A percentile compares a stretch with the other conserved stretches of the same genome.
These are phyloP conservation scores for Catostylus mosaicus DNA, from an alignment of 30 jellyfish, hydroid and myxozoan species.

Conservation along the genomic window DNA sequence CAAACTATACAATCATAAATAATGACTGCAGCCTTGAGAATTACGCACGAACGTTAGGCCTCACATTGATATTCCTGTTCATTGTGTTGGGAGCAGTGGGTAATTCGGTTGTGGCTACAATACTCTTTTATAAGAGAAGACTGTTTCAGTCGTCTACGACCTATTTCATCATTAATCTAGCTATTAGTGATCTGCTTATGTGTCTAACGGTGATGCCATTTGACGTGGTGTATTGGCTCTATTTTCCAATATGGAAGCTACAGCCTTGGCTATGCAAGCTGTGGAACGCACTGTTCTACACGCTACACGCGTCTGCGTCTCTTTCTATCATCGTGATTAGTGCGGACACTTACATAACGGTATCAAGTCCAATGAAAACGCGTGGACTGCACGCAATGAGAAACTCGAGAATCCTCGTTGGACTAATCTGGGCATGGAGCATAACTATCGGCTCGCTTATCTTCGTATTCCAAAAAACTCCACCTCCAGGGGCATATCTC, in stretches of 20 bases:
- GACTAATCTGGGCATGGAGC: slow-evolving; percentile 41
- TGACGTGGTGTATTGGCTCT: slow-evolving; percentile 46
- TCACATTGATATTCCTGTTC: slow-evolving; percentile 1
- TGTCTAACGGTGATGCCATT: slow-evolving; percentile 56
- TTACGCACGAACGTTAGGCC: slow-evolving; percentile 1
- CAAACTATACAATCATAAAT: slow-evolving; percentile 2
- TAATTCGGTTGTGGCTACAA: slow-evolving; percentile 13
- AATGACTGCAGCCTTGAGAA: background rate
- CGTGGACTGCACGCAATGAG: background rate
- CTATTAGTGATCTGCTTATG: slow-evolving; percentile 41
- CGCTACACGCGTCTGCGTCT: slow-evolving; percentile 33
- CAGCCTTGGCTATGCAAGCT: slow-evolving; percentile 25
- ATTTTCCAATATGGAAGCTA: slow-evolving; percentile 52
- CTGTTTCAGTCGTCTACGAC: slow-evolving; percentile 1
- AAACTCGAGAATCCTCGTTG: background rate
- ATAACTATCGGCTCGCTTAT: slow-evolving; percentile 14
- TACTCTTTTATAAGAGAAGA: slow-evolving; percentile 9
- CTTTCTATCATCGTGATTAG: slow-evolving; percentile 30
- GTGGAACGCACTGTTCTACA: slow-evolving; percentile 52
- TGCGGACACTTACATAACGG: slow-evolving; percentile 41
- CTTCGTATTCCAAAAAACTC: slow-evolving; percentile 35
- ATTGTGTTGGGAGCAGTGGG: slow-evolving; percentile 18
- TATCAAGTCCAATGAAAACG: slow-evolving; percentile 15
- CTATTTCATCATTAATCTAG: slow-evolving; percentile 20
- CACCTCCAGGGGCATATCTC: slow-evolving; percentile 13